Base-by-base conservation (phyloP, 2,888 invertebrate genomes). In the Galerucella nymphaeae region DNA sequence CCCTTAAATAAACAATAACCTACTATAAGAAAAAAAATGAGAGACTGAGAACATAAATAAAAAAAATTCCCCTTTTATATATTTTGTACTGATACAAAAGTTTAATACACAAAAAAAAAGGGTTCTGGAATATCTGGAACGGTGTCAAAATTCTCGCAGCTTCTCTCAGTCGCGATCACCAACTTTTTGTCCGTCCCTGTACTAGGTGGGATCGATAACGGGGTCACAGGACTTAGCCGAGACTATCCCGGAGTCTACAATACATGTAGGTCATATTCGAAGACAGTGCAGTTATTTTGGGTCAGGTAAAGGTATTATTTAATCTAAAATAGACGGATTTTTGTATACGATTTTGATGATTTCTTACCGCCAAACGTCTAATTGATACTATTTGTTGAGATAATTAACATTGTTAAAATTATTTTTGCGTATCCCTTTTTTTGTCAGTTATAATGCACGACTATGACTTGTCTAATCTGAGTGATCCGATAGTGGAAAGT, bases 211-310 rank as follows among this genome's bases (percentile, higher is more conserved):
- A 83, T 83, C 83, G 82, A 83, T 83, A 82, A 79, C 72, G 79
- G 81, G 83, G 83, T 83, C 83, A 82, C 82, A 82, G 82, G 77
- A 82, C 82, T 81, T 74, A 74, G 76, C 76, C 77, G 75, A 73
- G 78, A 76, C 78, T 77, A 77, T 77, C 77, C 79, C 79, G 79
- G 79, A 76, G 76, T 63, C 77, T 70, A 70, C n/a, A n/a, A n/a
- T n/a, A n/a, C 76, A 80, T 77, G 68, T 80, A 78, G 82, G 82
- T 82, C 81, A 81, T 79, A 70, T 74, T 59, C 64, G 64, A 48
- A 50, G 59, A 53, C 66, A 64, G 53, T 38, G 66, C 6, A 20
- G 42, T 41, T 42, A 30, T 61, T 53, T 68, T 62, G 41, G 50
- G 66, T 65, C 57, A 30, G 8, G 2, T 55, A 16, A 1, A 55